phyloP scores from a whole-genome alignment of 2,888 invertebrate genomes.

The Acanthosepion pharaonis region DNA sequence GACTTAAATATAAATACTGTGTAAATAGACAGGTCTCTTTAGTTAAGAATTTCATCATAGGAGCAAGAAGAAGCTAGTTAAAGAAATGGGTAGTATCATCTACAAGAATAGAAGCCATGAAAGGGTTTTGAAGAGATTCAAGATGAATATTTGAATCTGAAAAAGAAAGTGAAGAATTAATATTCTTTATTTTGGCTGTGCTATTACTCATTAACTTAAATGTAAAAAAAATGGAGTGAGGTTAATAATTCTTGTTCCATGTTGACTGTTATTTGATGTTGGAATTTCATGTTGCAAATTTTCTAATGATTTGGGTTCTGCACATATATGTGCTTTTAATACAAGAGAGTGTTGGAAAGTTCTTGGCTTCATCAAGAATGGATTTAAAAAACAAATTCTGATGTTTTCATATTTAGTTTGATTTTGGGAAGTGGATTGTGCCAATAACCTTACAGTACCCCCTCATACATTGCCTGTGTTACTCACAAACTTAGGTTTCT shows the following conservation, averaged over 20 bases:
- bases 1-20: background rate
- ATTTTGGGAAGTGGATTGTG: too few species aligned
- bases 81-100: background rate
- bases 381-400: too few species aligned
- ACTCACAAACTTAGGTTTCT: background rate
- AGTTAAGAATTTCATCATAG: background rate
- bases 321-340: background rate
- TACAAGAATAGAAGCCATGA: background rate
- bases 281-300: conserved; percentile 6
- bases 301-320: background rate
- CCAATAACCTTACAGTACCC: too few species aligned
- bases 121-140: background rate
- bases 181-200: background rate
- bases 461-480: background rate
- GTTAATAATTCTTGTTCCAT: too few species aligned
- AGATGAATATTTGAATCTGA: background rate
- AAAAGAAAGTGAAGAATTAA: background rate
- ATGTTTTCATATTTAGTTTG: too few species aligned
- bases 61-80: background rate
- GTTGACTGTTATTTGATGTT: background rate
- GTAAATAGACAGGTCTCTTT: background rate
- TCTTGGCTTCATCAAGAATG: too few species aligned
- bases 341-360: too few species aligned
- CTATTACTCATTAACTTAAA: background rate
- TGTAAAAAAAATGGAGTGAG: background rate